A percentile compares a stretch with the other conserved stretches of the same genome.
These are phyloP conservation scores for Pectinophora gossypiella DNA, from an alignment of 1,140 invertebrate genomes.

Conservation along the genomic window DNA sequence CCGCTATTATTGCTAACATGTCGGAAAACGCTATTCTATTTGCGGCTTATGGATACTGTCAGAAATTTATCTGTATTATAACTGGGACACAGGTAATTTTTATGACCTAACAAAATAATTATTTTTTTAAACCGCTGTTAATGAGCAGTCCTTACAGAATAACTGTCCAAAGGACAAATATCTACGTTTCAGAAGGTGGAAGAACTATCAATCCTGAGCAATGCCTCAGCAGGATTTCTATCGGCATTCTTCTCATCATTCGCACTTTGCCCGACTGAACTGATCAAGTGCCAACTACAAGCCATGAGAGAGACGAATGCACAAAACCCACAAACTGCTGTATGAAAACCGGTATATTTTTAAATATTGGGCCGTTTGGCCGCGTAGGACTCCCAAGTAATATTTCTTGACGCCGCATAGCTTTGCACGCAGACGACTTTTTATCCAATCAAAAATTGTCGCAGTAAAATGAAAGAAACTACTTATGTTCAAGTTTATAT, in stretches of 20 bases:
- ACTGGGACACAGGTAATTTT: conserved; percentile 58
- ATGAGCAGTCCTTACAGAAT: too few relatives aligned
- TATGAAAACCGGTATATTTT: too few relatives aligned
- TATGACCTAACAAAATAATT: too few relatives aligned
- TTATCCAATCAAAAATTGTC: too few relatives aligned
- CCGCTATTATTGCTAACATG: conserved; percentile 95
- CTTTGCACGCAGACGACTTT: too few relatives aligned
- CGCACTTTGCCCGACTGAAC: conserved; percentile 96
- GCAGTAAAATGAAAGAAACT: too few relatives aligned
- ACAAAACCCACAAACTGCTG: conserved; percentile 60
- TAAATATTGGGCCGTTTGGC: too few relatives aligned
- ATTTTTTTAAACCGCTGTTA: too few relatives aligned
- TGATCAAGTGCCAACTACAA: conserved; percentile 98
- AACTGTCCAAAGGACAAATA: too few relatives aligned
- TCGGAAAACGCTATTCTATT: conserved; percentile 99
- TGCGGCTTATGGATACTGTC: conserved; percentile 97
- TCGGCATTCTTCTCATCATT: conserved; percentile 98
- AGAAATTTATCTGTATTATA: conserved; percentile 82
- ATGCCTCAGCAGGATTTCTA: conserved; percentile 94
- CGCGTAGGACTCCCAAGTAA: too few relatives aligned
- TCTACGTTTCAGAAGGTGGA: conserved; percentile 80
- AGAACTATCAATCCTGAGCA: conserved; percentile 86
- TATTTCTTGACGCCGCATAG: too few relatives aligned
- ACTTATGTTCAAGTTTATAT: too few relatives aligned
- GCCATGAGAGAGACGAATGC: conserved; percentile 90